phyloP scores from a whole-genome alignment of 2,797 vertebrate species.

The Sorex maritimensis region DNA sequence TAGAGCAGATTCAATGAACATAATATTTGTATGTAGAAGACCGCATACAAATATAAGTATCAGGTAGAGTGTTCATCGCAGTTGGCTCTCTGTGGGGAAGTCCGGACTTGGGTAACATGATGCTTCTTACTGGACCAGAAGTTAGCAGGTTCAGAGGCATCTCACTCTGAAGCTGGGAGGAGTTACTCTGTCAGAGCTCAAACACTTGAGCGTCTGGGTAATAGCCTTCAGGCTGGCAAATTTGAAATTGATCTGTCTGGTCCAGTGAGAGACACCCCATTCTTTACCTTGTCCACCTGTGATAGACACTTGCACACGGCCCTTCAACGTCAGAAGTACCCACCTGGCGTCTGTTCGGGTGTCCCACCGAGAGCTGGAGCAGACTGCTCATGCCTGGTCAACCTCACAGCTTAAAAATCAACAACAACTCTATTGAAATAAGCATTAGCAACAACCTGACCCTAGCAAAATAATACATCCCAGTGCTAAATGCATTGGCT shows the following conservation, averaged over 20 bases:
- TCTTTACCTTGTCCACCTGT: conserved; percentile 75
- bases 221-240: conserved; percentile 51
- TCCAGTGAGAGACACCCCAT: conserved; percentile 74
- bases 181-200: conserved; percentile 31
- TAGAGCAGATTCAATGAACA: conserved; percentile 71
- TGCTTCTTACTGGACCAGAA: conserved; percentile 84
- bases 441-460: conserved; percentile 83
- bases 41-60: conserved; percentile 78
- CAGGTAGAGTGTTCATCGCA: conserved; percentile 30
- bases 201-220: conserved; percentile 9
- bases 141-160: conserved; percentile 60
- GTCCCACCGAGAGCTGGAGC: conserved; percentile 98
- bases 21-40: conserved; percentile 82
- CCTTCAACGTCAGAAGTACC: conserved; percentile 87
- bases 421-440: conserved; percentile 90
- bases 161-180: conserved; percentile 22
- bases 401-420: conserved; percentile 95
- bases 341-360: conserved; percentile 98
- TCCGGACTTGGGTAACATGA: conserved; percentile 40
- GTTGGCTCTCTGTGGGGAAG: conserved; percentile 19
- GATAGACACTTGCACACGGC: conserved; percentile 70
- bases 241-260: conserved; percentile 32
- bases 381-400: conserved; percentile 98
- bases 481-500: conserved; percentile 71
- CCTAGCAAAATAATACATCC: conserved; percentile 79